Conservation (phyloP, 2,113 vertebrate genomes). For the Diglossa brunneiventris region DNA sequence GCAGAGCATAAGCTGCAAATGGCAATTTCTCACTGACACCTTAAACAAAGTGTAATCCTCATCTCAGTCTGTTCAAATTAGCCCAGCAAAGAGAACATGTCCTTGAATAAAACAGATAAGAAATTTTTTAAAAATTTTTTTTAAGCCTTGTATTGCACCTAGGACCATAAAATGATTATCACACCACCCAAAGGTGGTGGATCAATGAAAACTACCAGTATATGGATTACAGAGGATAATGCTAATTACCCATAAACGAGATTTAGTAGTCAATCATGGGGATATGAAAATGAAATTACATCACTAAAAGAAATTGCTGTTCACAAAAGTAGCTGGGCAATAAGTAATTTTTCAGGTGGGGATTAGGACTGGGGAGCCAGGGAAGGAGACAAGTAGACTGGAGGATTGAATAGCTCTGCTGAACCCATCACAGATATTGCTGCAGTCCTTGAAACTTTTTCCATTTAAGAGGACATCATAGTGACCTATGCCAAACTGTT, state of each 20-base stretch:
- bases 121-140: not conserved
- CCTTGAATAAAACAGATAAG: not conserved
- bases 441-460: not conserved
- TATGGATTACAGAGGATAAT: not conserved
- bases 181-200: not conserved
- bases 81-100: not conserved
- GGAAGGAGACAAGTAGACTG: not conserved
- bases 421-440: not conserved
- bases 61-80: not conserved
- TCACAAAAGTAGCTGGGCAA: not conserved
- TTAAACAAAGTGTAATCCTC: not conserved
- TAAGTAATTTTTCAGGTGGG: not conserved
- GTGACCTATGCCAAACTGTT: not conserved
- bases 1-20: not conserved
- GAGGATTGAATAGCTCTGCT: not conserved
- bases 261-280: not conserved
- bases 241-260: not conserved
- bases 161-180: not conserved
- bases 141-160: not conserved
- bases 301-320: not conserved
- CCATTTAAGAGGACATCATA: not conserved
- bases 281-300: not conserved
- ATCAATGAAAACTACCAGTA: not conserved
- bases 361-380: not conserved
- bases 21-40: not conserved